Percentiles rank a stretch among this genome's conserved stretches.
Conservation (phyloP, 2,113 vertebrate genomes). For the Struthio camelus region DNA sequence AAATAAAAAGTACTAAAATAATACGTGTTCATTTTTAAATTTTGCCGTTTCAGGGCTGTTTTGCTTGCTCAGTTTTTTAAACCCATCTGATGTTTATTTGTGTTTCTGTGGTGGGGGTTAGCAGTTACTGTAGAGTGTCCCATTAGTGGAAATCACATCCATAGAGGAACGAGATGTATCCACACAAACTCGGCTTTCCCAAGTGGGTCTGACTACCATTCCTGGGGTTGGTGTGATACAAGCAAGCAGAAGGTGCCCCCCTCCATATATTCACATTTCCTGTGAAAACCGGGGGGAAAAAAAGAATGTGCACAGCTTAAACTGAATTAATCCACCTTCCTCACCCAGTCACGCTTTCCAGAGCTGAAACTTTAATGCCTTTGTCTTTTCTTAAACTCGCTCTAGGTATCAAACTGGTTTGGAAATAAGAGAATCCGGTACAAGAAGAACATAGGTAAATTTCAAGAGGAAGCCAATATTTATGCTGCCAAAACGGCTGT, state of each 20-base stretch:
- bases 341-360: not conserved
- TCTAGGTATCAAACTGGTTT: constrained; percentile 99
- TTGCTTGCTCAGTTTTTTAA: not conserved
- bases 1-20: not conserved
- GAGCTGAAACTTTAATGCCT: not conserved
- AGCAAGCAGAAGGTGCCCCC: not conserved
- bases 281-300: not conserved
- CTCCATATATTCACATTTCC: not conserved
- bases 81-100: not conserved
- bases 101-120: not conserved
- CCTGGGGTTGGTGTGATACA: not conserved
- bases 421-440: constrained; percentile 99
- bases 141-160: not conserved
- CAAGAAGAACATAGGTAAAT: constrained; percentile 99
- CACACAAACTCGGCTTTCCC: not conserved
- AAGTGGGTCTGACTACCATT: not conserved
- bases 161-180: not conserved
- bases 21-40: not conserved
- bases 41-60: not conserved
- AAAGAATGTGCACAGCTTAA: not conserved
- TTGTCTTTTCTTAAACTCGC: constrained; percentile 55
- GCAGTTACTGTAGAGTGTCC: not conserved
- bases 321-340: not conserved
- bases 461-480: constrained; percentile 99
- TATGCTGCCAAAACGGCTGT: constrained; percentile 99